These are phyloP conservation scores for Mesaphorura yosii DNA, from an alignment of 1,140 invertebrate genomes.

Conservation along the genomic window DNA sequence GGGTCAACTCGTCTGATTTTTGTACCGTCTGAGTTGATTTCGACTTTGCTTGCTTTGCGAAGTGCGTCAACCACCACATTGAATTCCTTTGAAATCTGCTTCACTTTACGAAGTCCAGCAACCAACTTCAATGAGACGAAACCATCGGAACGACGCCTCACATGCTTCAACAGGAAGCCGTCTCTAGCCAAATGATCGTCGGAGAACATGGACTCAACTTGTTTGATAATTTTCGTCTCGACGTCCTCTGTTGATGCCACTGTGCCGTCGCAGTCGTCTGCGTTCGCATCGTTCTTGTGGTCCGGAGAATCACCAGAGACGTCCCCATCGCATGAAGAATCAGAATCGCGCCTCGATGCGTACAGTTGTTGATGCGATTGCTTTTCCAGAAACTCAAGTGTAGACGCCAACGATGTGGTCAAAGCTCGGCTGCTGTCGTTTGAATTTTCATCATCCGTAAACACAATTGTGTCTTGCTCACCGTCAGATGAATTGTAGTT, in stretches of 20 bases:
- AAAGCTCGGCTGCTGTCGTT: too few relatives aligned
- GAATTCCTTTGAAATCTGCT: conserved; percentile 86
- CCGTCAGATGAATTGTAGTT: too few relatives aligned
- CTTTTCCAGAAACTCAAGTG: too few relatives aligned
- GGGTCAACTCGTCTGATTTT: conserved; percentile 76
- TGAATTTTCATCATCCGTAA: too few relatives aligned
- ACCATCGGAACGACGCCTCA: conserved; percentile 84
- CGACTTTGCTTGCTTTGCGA: conserved; percentile 61
- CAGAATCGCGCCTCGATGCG: too few relatives aligned
- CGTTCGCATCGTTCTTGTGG: too few relatives aligned
- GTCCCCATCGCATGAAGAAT: too few relatives aligned
- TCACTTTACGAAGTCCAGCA: conserved; percentile 83
- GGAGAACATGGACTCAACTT: conserved; percentile 88
- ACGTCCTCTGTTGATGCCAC: conserved; percentile 43
- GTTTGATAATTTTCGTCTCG: conserved; percentile 60
- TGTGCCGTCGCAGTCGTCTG: too few relatives aligned
- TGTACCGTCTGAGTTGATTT: conserved; percentile 80
- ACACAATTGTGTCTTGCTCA: too few relatives aligned
- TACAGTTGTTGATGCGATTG: too few relatives aligned
- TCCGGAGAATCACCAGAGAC: too few relatives aligned
- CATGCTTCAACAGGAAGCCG: conserved; percentile 87
- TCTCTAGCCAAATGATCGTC: conserved; percentile 90
- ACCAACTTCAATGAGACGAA: conserved; percentile 88
- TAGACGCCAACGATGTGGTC: too few relatives aligned
- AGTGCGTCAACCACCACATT: conserved; percentile 43